phyloP scores from a whole-genome alignment of 2,888 invertebrate genomes.

The Eubasilissa splendida region DNA sequence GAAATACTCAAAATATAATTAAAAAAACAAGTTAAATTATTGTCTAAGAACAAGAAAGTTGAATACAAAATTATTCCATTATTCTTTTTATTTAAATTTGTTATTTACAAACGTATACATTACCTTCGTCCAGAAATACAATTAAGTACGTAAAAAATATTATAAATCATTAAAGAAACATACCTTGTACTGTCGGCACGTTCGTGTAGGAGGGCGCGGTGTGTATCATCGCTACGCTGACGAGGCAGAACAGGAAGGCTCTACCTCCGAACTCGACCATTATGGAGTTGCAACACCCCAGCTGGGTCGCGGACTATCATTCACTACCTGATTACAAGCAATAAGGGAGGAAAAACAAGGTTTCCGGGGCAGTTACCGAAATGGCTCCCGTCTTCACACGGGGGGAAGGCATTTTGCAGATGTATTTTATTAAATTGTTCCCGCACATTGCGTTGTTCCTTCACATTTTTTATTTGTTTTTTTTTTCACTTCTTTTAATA shows the following conservation, averaged over 20 bases:
- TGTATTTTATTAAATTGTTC: neutral
- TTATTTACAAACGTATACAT: too few species aligned
- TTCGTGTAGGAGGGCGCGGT: constrained; percentile 37
- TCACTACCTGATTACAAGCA: constrained; percentile 21
- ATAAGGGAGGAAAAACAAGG: neutral
- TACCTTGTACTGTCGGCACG: constrained; percentile 41
- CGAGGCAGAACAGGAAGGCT: constrained; percentile 29
- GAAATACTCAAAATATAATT: too few species aligned
- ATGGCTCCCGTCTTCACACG: neutral
- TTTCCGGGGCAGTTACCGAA: neutral
- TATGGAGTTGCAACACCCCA: constrained; percentile 26
- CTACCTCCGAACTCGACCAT: constrained; percentile 33
- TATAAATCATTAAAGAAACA: neutral
- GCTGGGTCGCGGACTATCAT: neutral
- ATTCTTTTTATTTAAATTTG: too few species aligned
- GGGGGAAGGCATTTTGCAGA: neutral
- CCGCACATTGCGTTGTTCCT: neutral
- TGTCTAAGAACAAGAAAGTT: too few species aligned
- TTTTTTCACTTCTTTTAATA: neutral
- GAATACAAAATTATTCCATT: too few species aligned
- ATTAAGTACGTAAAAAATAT: neutral
- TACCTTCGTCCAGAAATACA: too few species aligned
- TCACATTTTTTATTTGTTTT: neutral
- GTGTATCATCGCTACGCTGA: constrained; percentile 26
- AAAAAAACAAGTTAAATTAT: too few species aligned